These are phyloP conservation scores for Chironomus riparius DNA, from an alignment of 2,888 invertebrate species.

Conservation along the genomic window DNA sequence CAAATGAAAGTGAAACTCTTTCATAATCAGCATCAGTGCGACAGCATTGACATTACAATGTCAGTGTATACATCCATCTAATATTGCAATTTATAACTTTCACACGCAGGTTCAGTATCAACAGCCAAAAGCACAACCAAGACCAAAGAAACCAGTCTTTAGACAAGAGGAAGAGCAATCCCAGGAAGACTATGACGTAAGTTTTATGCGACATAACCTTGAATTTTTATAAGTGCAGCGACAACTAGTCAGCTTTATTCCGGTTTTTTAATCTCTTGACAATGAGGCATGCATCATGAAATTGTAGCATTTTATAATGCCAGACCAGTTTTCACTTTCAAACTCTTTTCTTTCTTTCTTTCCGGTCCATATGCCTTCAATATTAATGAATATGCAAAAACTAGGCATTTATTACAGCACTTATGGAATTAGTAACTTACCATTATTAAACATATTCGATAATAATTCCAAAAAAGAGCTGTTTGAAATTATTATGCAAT, in stretches of 20 bases:
- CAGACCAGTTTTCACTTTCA: background rate
- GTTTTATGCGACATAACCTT: background rate
- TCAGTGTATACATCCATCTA: background rate
- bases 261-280: background rate
- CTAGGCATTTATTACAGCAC: background rate
- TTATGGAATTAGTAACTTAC: too few relatives aligned
- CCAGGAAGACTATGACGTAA: constrained; percentile 26
- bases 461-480: too few relatives aligned
- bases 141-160: background rate
- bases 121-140: constrained; percentile 10
- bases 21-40: background rate
- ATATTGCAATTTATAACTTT: background rate
- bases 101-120: constrained; percentile 16
- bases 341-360: background rate
- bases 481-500: too few relatives aligned
- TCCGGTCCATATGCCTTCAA: background rate
- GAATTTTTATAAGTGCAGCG: background rate
- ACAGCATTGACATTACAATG: too few relatives aligned
- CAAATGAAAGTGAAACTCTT: background rate
- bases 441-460: too few relatives aligned
- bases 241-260: background rate
- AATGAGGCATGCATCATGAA: background rate
- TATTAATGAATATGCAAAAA: background rate
- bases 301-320: background rate
- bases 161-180: constrained; percentile 2